phyloP scores from a whole-genome alignment of 1,140 invertebrate genomes.

The Drosophila albomicans region DNA sequence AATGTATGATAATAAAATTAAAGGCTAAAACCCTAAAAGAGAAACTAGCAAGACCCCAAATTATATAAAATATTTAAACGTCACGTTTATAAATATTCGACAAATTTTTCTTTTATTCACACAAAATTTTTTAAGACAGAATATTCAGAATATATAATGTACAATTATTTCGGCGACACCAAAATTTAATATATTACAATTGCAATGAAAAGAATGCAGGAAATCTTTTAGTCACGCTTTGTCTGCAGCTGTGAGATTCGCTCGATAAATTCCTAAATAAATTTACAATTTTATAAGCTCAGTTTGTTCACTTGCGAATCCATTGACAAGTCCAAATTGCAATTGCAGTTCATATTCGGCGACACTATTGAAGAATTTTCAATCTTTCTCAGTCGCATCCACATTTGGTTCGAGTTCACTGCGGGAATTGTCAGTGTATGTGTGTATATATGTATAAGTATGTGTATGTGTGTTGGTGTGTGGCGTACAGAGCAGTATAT shows the following conservation, averaged over 20 bases:
- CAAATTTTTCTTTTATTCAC: no score
- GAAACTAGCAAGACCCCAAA: no score
- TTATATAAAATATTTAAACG: no score
- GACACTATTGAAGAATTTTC: slow-evolving; percentile 1
- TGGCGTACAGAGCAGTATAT: slow-evolving; percentile 57
- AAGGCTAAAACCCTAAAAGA: no score
- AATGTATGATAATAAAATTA: no score
- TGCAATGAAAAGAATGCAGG: no score
- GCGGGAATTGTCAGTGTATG: slow-evolving; percentile 21
- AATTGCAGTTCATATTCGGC: slow-evolving; percentile 16
- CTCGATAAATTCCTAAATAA: slow-evolving; percentile 1
- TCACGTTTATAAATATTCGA: no score
- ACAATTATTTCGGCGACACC: no score
- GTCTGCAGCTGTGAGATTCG: not conserved
- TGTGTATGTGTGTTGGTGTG: slow-evolving; percentile 23
- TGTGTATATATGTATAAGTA: slow-evolving; percentile 7
- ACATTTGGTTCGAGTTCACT: slow-evolving; percentile 27
- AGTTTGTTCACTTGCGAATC: not conserved
- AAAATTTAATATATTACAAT: no score
- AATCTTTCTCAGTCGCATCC: slow-evolving; percentile 16
- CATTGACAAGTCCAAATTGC: slow-evolving; percentile 18
- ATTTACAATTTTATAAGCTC: not conserved
- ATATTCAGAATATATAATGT: no score
- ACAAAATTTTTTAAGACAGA: no score
- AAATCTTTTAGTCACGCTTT: no score